phyloP scores from a whole-genome alignment of 2,797 vertebrate species.

The Danio tinwini region DNA sequence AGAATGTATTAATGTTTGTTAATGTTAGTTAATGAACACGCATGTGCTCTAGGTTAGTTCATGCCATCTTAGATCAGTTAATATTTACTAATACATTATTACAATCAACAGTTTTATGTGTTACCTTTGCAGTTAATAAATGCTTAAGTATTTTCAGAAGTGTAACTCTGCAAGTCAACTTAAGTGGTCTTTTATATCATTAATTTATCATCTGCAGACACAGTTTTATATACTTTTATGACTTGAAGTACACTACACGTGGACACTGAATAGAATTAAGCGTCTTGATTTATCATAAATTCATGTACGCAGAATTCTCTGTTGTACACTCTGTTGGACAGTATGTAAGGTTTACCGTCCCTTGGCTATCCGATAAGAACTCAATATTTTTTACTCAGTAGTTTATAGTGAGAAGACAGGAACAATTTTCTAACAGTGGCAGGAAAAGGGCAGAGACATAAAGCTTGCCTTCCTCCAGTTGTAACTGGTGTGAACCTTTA shows the following conservation, averaged over 20 bases:
- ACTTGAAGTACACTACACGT: not conserved
- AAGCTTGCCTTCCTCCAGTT: conserved; percentile 4
- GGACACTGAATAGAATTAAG: not conserved
- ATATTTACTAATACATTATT: too few relatives aligned
- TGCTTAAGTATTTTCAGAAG: too few relatives aligned
- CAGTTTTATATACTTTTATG: not conserved
- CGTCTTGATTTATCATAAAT: conserved; percentile 8
- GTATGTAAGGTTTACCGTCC: not conserved
- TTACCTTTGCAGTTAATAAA: too few relatives aligned
- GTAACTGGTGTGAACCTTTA: not conserved
- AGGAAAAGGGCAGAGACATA: not conserved
- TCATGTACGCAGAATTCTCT: not conserved
- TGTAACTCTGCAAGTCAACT: not conserved
- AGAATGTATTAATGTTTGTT: too few relatives aligned
- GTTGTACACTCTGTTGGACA: not conserved
- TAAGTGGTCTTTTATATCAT: not conserved
- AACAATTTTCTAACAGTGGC: not conserved
- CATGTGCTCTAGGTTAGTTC: too few relatives aligned
- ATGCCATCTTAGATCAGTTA: too few relatives aligned
- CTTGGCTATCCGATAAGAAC: not conserved
- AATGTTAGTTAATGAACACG: too few relatives aligned
- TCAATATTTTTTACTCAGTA: not conserved
- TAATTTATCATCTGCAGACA: not conserved
- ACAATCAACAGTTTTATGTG: too few relatives aligned
- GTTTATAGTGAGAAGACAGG: not conserved